Percentiles rank a stretch among this genome's conserved stretches.
phyloP scores from a whole-genome alignment of 2,888 invertebrate genomes.

The Cacoxenus indagator region DNA sequence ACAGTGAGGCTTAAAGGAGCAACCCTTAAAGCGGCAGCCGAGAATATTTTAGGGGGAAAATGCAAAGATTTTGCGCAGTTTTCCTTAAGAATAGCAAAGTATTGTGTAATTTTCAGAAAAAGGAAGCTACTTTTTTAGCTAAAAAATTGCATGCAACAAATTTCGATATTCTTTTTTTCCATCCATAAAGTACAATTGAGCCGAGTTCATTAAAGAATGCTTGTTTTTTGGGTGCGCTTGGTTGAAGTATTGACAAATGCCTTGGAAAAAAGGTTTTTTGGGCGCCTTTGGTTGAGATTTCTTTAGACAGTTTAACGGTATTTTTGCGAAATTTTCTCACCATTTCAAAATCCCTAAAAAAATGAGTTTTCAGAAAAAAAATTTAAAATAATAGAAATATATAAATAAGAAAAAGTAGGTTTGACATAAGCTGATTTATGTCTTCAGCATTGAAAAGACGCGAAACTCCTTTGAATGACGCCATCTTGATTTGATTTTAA shows the following conservation, averaged over 20 bases:
- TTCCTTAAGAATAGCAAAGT: constrained; percentile 25
- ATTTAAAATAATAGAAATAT: constrained; percentile 25
- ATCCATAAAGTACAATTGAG: constrained; percentile 24
- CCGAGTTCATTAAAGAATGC: constrained; percentile 14
- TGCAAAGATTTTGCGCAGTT: constrained; percentile 55
- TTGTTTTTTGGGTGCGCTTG: constrained; percentile 39
- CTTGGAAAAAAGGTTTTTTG: not conserved
- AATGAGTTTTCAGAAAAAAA: constrained; percentile 15
- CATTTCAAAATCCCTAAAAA: constrained; percentile 12
- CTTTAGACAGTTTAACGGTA: constrained; percentile 45
- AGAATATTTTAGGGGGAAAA: not conserved
- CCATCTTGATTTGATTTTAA: constrained; percentile 11
- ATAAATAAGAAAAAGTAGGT: not conserved
- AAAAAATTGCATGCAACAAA: constrained; percentile 24
- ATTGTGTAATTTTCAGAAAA: constrained; percentile 27
- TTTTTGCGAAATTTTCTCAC: constrained; percentile 55
- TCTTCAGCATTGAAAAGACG: not conserved
- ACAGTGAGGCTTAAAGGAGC: not conserved
- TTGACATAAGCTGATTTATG: not conserved
- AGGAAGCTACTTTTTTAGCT: constrained; percentile 41
- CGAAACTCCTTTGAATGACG: constrained; percentile 6
- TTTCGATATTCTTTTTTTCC: constrained; percentile 24
- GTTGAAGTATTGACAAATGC: constrained; percentile 33
- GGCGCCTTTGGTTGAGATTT: not conserved
- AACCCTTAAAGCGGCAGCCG: constrained; percentile 9